A percentile compares a stretch with the other conserved stretches of the same genome.
Conservation (phyloP, 2,888 invertebrate genomes). For the Microdon myrmicae region DNA sequence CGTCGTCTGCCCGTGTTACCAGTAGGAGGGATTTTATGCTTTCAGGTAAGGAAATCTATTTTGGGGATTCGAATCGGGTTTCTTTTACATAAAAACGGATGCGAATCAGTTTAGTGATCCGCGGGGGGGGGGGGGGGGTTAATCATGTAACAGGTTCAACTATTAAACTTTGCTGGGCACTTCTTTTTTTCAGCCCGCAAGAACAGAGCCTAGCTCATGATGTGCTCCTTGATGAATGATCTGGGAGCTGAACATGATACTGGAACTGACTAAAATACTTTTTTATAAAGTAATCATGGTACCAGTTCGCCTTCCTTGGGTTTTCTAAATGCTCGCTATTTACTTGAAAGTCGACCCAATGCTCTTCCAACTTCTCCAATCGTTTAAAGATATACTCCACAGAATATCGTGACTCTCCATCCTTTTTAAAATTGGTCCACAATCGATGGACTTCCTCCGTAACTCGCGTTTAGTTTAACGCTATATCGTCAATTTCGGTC, state of each 20-base stretch:
- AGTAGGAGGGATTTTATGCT: too few species aligned
- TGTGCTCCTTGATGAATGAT: background rate
- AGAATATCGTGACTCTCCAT: slow-evolving; percentile 7
- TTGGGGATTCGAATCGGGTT: too few species aligned
- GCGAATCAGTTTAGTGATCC: too few species aligned
- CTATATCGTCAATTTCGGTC: background rate
- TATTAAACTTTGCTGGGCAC: background rate
- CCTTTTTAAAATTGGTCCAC: background rate
- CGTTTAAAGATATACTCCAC: slow-evolving; percentile 3
- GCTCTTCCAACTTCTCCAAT: background rate
- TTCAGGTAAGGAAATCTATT: too few species aligned
- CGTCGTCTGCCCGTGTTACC: too few species aligned
- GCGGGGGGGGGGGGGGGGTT: too few species aligned
- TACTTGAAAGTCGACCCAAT: slow-evolving; percentile 3
- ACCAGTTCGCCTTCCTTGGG: slow-evolving; percentile 4
- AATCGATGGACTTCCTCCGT: background rate
- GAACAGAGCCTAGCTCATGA: too few species aligned
- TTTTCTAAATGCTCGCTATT: slow-evolving; percentile 8
- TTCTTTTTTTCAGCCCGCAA: background rate
- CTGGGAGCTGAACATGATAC: background rate
- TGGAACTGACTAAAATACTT: slow-evolving; percentile 4
- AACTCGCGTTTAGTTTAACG: too few species aligned
- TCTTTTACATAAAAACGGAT: too few species aligned
- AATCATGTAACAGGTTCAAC: too few species aligned
- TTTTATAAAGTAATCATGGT: background rate